phyloP scores from a whole-genome alignment of 1,140 invertebrate genomes.

The Armadillidium nasatum region DNA sequence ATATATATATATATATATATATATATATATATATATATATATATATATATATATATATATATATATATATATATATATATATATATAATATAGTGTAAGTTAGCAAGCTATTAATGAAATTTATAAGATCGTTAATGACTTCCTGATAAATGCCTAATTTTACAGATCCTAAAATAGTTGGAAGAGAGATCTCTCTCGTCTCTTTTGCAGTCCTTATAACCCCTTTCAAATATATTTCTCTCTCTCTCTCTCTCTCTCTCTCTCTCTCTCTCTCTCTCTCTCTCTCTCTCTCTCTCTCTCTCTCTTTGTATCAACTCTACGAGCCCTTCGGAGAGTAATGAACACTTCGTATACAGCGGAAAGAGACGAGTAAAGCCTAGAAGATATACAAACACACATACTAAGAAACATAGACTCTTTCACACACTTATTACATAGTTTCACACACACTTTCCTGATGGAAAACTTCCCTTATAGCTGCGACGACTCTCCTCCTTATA shows the following conservation, averaged over 20 bases:
- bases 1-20: constrained; percentile 21
- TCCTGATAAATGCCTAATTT: background rate
- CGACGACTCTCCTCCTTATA: background rate
- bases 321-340: background rate
- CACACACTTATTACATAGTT: too few relatives aligned
- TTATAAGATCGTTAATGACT: background rate
- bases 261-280: background rate
- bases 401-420: too few relatives aligned
- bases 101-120: too few relatives aligned
- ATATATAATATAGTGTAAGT: background rate
- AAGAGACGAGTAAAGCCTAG: background rate
- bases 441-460: background rate
- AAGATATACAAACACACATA: background rate
- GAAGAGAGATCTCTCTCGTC: too few relatives aligned
- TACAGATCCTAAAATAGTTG: too few relatives aligned
- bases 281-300: background rate
- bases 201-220: background rate
- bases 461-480: constrained; percentile 2
- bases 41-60: constrained; percentile 24
- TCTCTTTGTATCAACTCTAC: background rate
- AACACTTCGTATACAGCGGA: background rate
- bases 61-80: constrained; percentile 28
- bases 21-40: constrained; percentile 20
- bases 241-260: background rate
- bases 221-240: background rate